Evolutionary conservation across 2,797 vertebrate genomes (phyloP).

Genomic region (Corythornis leucogaster): DNA sequence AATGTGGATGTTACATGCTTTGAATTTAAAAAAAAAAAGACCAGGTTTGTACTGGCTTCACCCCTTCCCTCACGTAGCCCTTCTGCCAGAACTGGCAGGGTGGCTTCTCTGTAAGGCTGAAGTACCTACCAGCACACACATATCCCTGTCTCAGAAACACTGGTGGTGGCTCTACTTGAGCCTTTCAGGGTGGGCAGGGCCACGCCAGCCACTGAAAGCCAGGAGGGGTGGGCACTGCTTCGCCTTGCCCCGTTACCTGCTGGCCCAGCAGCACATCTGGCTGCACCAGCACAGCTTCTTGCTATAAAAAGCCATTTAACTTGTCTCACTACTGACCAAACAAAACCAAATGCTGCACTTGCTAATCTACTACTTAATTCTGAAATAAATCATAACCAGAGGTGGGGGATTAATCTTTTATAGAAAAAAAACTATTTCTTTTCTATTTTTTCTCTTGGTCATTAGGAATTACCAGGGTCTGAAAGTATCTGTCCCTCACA

Average conservation of each 20-base stretch:
- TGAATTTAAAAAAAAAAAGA: neutral
- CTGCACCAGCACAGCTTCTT: neutral
- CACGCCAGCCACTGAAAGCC: neutral
- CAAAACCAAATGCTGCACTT: neutral
- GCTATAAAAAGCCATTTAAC: neutral
- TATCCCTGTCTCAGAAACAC: neutral
- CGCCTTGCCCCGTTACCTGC: accelerated
- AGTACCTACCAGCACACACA: accelerated
- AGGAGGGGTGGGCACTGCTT: neutral
- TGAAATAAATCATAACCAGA: neutral
- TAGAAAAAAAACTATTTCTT: neutral
- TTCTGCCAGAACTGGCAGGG: neutral
- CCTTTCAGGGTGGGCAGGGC: neutral
- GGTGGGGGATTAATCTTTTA: neutral
- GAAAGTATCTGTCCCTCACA: neutral
- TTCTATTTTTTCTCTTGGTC: neutral
- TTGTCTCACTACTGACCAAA: neutral
- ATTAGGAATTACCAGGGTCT: neutral
- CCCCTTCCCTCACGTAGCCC: neutral
- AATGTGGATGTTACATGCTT: neutral
- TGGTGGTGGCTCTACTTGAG: neutral
- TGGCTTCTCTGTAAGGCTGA: neutral
- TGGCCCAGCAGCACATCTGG: accelerated
- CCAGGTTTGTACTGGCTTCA: neutral
- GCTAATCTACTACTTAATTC: neutral